Evolutionary conservation across 2,113 vertebrate species (phyloP).

Genomic region (Ascaphus truei): DNA sequence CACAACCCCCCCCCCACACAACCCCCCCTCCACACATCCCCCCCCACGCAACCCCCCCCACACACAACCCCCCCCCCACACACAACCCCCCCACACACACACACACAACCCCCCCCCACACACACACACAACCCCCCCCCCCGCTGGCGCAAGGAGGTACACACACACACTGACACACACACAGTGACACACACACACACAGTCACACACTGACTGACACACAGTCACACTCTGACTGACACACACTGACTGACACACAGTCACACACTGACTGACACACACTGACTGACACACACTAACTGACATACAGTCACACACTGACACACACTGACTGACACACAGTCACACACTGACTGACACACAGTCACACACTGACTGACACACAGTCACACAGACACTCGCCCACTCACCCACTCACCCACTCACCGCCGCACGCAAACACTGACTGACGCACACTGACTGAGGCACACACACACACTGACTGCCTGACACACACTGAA

Average conservation of each 20-base stretch:
- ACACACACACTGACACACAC: no score
- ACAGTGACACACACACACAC: background rate
- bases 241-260: background rate
- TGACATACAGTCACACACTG: background rate
- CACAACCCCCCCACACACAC: no score
- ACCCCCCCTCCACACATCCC: no score
- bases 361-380: background rate
- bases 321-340: background rate
- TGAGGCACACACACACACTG: background rate
- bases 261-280: background rate
- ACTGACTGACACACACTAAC: background rate
- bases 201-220: background rate
- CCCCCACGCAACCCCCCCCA: no score
- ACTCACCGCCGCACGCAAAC: background rate
- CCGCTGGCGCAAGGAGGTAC: no score
- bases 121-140: no score
- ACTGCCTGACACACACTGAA: background rate
- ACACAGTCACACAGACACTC: background rate
- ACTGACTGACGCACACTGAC: background rate
- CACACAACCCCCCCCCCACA: no score
- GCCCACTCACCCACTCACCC: background rate
- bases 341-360: background rate
- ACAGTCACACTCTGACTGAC: background rate
- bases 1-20: no score
- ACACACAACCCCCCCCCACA: no score